Evolutionary conservation across 2,888 invertebrate species (phyloP).

Genomic region (Cinara cedri): DNA sequence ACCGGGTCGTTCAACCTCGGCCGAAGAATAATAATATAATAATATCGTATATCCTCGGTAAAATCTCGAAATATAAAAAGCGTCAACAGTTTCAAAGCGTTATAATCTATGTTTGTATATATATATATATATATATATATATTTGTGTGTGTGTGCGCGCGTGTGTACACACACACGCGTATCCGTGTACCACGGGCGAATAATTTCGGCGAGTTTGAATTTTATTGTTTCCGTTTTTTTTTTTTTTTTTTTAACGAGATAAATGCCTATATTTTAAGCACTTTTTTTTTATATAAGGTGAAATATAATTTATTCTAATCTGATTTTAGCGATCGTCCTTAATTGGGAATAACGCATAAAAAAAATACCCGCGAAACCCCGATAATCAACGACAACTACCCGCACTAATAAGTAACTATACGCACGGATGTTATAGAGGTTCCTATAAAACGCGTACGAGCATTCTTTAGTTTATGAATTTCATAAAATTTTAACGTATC

Average conservation of each 20-base stretch:
- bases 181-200: no score
- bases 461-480: slow-evolving; percentile 20
- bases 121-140: background rate
- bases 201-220: no score
- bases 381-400: background rate
- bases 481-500: background rate
- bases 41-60: slow-evolving; percentile 1
- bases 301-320: no score
- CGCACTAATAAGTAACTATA: no score
- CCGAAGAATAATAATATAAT: background rate
- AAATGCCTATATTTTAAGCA: background rate
- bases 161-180: no score
- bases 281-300: no score
- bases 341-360: background rate
- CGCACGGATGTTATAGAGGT: no score
- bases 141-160: background rate
- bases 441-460: background rate
- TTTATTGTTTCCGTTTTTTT: background rate
- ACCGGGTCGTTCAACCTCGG: slow-evolving; percentile 39
- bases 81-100: background rate
- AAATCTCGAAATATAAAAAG: slow-evolving; percentile 16
- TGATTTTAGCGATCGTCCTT: background rate
- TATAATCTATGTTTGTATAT: background rate
- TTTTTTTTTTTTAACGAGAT: slow-evolving; percentile 25
- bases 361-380: background rate